These are phyloP conservation scores for Gymnogyps californianus DNA, from an alignment of 2,113 vertebrate genomes.

Conservation along the genomic window DNA sequence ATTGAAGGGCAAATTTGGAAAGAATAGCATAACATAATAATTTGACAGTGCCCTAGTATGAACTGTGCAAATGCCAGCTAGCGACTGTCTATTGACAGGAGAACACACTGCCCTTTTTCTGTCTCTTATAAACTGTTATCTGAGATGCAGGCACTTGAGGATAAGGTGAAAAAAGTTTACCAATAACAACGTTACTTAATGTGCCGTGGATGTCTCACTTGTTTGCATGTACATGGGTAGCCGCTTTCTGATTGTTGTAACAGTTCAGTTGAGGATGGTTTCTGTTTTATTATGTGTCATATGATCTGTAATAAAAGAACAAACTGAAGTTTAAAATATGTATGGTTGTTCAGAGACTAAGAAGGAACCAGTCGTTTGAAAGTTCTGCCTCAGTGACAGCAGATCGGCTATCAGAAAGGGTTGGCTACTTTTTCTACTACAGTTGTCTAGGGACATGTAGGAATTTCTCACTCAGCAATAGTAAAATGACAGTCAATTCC, in stretches of 20 bases:
- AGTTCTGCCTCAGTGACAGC: not conserved
- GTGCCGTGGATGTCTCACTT: not conserved
- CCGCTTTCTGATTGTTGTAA: not conserved
- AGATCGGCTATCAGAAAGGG: not conserved
- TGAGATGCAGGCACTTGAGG: not conserved
- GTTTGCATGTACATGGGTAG: not conserved
- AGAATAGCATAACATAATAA: not conserved
- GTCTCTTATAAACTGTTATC: not conserved
- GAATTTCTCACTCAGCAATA: not conserved
- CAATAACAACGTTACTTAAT: not conserved
- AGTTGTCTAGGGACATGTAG: not conserved
- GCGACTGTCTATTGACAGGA: not conserved
- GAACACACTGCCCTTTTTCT: not conserved
- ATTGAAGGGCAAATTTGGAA: not conserved
- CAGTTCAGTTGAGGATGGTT: not conserved
- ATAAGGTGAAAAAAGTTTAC: not conserved
- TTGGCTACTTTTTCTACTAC: not conserved
- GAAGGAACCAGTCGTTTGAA: not conserved
- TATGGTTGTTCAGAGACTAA: not conserved
- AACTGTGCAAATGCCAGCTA: not conserved
- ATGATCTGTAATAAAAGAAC: not conserved
- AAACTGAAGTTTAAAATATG: not conserved
- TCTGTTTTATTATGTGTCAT: not conserved
- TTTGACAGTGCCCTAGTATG: not conserved
- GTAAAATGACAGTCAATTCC: not conserved